Evolutionary conservation across 2,113 vertebrate species (phyloP).

Genomic region (Engystomops pustulosus): DNA sequence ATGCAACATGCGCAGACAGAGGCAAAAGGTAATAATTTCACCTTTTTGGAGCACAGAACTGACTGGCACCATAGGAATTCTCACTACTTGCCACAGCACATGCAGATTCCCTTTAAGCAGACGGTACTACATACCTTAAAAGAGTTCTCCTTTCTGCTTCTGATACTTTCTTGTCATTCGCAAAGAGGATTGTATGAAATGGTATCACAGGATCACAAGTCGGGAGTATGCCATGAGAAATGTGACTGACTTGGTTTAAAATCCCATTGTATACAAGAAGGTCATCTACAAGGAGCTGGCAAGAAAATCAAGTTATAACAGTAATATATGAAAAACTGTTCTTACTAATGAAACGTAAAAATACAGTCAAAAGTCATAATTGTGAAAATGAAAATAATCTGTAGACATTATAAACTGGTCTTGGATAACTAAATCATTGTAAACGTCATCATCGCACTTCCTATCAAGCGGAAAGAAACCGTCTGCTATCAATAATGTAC

Average conservation of each 20-base stretch:
- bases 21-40: no score
- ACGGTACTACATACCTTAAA: slow-evolving; percentile 77
- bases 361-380: slow-evolving; percentile 1
- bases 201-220: slow-evolving; percentile 85
- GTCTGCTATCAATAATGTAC: neutral
- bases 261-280: slow-evolving; percentile 94
- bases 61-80: no score
- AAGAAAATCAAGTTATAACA: slow-evolving; percentile 30
- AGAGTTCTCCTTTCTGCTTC: slow-evolving; percentile 81
- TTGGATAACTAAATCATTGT: neutral
- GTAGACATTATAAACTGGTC: neutral
- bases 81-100: no score
- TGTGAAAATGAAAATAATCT: neutral
- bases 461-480: neutral
- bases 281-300: slow-evolving; percentile 93
- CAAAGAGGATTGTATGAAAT: slow-evolving; percentile 94
- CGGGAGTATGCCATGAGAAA: slow-evolving; percentile 86
- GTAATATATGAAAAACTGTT: neutral
- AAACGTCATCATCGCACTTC: neutral
- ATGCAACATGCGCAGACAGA: no score
- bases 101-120: no score
- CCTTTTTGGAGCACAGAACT: no score
- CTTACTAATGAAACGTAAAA: neutral
- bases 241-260: slow-evolving; percentile 81
- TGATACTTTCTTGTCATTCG: slow-evolving; percentile 77